These are phyloP conservation scores for Geothlypis trichas DNA, from an alignment of 2,113 vertebrate species.

Conservation along the genomic window DNA sequence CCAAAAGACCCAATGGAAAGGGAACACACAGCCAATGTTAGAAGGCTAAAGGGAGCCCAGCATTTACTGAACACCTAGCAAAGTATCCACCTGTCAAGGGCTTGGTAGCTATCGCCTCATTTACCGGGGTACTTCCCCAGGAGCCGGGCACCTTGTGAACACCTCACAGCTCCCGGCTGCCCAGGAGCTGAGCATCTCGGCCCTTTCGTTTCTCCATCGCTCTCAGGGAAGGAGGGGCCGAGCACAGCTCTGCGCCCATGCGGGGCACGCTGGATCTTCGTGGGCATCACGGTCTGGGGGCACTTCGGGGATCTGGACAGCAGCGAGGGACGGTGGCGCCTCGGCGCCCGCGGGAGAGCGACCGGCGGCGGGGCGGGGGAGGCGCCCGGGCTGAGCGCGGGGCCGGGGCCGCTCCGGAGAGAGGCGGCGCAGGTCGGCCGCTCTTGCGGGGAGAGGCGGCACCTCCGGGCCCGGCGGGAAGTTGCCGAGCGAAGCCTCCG, in stretches of 20 bases:
- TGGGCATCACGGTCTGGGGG: neutral
- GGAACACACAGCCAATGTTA: neutral
- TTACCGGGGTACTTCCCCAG: neutral
- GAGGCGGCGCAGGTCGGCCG: neutral
- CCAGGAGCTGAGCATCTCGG: neutral
- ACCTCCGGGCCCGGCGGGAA: conserved; percentile 24
- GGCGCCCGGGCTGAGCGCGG: neutral
- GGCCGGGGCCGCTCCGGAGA: neutral
- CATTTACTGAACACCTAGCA: neutral
- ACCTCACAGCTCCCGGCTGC: neutral
- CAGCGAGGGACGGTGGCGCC: neutral
- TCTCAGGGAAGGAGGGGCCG: neutral
- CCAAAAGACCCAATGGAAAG: neutral
- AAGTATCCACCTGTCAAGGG: neutral
- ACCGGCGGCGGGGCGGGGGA: neutral
- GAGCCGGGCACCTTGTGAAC: neutral
- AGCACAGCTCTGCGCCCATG: neutral
- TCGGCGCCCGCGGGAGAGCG: neutral
- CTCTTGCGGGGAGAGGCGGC: neutral
- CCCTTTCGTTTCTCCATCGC: neutral
- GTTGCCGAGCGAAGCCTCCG: neutral
- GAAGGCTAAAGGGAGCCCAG: neutral
- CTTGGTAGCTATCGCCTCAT: neutral
- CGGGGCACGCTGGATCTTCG: neutral
- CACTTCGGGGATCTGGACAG: neutral